Evolutionary conservation across 2,113 vertebrate species (phyloP).

Genomic region (Diglossa brunneiventris): DNA sequence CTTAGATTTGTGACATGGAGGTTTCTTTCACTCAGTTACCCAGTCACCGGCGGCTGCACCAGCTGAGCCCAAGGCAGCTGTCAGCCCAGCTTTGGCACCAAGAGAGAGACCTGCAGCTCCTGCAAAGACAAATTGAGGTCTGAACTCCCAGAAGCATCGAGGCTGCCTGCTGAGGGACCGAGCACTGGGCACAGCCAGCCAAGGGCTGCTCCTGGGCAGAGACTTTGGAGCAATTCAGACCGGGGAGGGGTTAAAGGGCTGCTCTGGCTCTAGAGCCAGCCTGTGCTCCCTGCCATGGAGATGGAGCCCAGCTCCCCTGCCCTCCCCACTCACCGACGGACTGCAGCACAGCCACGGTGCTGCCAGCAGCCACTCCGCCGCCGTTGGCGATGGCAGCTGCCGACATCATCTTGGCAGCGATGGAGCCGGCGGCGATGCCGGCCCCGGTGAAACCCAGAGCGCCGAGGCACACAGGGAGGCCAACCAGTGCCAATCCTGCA

Average conservation of each 20-base stretch:
- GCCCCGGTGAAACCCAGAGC: neutral
- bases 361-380: neutral
- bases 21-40: fast-evolving
- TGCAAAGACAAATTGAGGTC: neutral
- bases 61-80: fast-evolving
- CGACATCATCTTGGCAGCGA: neutral
- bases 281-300: fast-evolving
- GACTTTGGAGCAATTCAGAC: fast-evolving
- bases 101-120: neutral
- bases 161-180: neutral
- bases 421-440: neutral
- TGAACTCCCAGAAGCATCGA: fast-evolving
- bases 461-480: fast-evolving
- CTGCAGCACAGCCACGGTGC: neutral
- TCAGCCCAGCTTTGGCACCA: neutral
- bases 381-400: neutral
- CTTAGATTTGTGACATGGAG: too few species aligned
- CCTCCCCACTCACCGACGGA: neutral
- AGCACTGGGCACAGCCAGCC: neutral
- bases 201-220: neutral
- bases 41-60: fast-evolving
- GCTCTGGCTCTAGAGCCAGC: too few species aligned
- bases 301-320: neutral
- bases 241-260: fast-evolving
- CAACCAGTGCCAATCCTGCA: fast-evolving